These are phyloP conservation scores for Callaeas wilsoni DNA, from an alignment of 2,113 vertebrate species.

Conservation along the genomic window DNA sequence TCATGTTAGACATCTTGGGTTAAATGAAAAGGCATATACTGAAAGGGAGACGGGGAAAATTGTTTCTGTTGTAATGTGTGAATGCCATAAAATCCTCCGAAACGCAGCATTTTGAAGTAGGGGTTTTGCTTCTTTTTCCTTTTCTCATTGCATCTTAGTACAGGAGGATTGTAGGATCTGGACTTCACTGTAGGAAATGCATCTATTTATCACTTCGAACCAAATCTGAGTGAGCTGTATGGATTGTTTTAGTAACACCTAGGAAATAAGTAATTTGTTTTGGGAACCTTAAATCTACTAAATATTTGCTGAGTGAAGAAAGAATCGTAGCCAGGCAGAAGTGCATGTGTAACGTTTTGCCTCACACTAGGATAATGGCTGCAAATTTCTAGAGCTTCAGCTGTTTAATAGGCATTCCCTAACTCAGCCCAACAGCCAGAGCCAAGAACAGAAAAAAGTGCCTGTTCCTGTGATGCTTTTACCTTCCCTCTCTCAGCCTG, in stretches of 20 bases:
- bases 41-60: neutral
- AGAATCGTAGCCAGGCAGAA: neutral
- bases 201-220: neutral
- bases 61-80: neutral
- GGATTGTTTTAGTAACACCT: neutral
- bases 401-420: neutral
- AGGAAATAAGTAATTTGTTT: neutral
- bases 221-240: accelerated
- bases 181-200: neutral
- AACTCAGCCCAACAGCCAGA: neutral
- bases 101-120: neutral
- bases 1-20: neutral
- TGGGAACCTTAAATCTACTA: neutral
- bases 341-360: neutral
- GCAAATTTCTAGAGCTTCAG: neutral
- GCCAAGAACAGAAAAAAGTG: neutral
- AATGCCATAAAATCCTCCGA: neutral
- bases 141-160: neutral
- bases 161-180: neutral
- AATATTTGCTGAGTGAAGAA: neutral
- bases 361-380: neutral
- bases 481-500: neutral
- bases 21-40: neutral
- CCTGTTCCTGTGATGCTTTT: neutral
- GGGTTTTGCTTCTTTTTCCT: neutral